Evolutionary conservation across 2,113 vertebrate genomes (phyloP).

Genomic region (Lynx canadensis): DNA sequence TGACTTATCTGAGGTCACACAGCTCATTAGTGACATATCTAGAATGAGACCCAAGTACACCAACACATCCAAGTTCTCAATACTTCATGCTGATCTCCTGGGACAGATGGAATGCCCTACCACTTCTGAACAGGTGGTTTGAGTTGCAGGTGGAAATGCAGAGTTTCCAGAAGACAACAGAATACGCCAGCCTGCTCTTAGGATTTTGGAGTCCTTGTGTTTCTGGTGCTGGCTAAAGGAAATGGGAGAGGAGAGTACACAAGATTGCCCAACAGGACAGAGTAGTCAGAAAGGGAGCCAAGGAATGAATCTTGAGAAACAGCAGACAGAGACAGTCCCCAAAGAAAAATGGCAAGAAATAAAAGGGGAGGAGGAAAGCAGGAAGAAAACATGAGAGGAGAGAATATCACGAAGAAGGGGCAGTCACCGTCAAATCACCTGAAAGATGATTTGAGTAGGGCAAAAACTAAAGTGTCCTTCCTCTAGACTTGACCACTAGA

Average conservation of each 20-base stretch:
- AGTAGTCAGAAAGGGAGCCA: not conserved
- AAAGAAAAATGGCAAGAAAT: not conserved
- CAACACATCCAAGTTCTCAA: not conserved
- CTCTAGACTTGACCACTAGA: not conserved
- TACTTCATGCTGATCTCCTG: not conserved
- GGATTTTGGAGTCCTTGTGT: not conserved
- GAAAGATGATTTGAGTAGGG: not conserved
- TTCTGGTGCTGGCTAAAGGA: not conserved
- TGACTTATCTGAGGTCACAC: not conserved
- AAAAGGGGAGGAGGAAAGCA: not conserved
- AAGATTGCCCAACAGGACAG: not conserved
- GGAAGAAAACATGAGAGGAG: not conserved
- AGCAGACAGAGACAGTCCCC: not conserved
- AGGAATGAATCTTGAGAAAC: not conserved
- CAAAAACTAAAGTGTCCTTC: not conserved
- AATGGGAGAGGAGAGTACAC: not conserved
- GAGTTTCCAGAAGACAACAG: not conserved
- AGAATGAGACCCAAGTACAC: not conserved
- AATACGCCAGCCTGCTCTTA: not conserved
- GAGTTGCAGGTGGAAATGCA: not conserved
- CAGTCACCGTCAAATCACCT: not conserved
- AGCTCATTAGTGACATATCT: not conserved
- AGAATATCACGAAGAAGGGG: not conserved
- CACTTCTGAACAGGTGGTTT: not conserved
- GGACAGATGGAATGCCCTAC: not conserved